Evolutionary conservation across 2,797 vertebrate species (phyloP).

Genomic region (Falco novaeseelandiae): DNA sequence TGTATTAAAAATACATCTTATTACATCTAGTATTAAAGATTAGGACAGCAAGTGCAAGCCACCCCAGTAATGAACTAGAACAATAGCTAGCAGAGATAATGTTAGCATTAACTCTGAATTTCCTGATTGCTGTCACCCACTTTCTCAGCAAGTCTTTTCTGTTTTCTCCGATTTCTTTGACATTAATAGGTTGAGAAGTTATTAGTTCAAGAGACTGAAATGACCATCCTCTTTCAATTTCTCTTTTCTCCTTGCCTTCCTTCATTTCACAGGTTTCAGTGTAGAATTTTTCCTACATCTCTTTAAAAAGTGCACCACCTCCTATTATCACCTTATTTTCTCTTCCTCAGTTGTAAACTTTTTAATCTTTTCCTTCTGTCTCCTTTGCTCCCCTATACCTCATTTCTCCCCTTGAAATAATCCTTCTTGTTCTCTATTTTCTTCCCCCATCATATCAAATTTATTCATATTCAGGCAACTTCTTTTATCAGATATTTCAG

Average conservation of each 20-base stretch:
- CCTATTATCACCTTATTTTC: not conserved
- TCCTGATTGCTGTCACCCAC: not conserved
- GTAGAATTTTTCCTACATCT: not conserved
- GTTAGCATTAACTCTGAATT: not conserved
- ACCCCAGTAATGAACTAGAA: slow-evolving; percentile 4
- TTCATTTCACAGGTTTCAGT: not conserved
- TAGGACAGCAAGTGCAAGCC: not conserved
- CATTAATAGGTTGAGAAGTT: not conserved
- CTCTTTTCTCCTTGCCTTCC: not conserved
- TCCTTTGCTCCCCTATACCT: not conserved
- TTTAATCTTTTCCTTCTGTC: not conserved
- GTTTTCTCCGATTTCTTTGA: not conserved
- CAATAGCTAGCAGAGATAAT: not conserved
- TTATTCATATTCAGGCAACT: not conserved
- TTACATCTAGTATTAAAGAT: not conserved
- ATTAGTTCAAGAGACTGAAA: not conserved
- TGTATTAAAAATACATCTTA: not conserved
- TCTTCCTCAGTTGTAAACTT: not conserved
- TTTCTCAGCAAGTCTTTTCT: not conserved
- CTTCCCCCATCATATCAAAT: not conserved
- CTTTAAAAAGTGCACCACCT: not conserved
- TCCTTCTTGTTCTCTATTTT: not conserved
- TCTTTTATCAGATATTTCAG: not conserved
- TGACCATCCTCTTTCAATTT: not conserved
- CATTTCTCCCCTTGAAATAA: not conserved